A percentile compares a stretch with the other conserved stretches of the same genome.
phyloP scores from a whole-genome alignment of 1,140 invertebrate genomes.

The Drosophila orena region DNA sequence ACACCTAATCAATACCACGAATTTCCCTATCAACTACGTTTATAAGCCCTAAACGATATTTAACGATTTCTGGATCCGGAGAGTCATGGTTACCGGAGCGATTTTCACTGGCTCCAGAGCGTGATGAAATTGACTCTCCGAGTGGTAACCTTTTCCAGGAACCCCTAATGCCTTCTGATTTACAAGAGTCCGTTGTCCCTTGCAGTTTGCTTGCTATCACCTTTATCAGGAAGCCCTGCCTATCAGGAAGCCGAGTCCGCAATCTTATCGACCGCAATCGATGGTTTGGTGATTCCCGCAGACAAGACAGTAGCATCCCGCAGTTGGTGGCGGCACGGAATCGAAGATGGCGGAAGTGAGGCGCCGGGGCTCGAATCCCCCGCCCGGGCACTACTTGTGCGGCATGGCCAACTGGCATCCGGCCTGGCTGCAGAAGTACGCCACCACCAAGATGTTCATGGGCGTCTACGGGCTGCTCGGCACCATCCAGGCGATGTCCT shows the following conservation, averaged over 20 bases:
- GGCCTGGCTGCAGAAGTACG: slow-evolving; percentile 87
- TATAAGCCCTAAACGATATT: slow-evolving; percentile 48
- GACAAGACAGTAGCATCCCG: slow-evolving; percentile 35
- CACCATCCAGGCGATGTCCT: slow-evolving; percentile 90
- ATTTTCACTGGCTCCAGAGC: slow-evolving; percentile 1
- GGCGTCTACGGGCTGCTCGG: slow-evolving; percentile 88
- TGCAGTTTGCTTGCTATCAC: slow-evolving; percentile 4
- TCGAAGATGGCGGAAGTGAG: slow-evolving; percentile 52
- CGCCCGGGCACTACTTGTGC: slow-evolving; percentile 84
- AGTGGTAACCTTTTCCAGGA: background rate
- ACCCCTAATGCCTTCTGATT: slow-evolving; percentile 4
- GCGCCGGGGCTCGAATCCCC: slow-evolving; percentile 45
- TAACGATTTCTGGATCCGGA: slow-evolving; percentile 12
- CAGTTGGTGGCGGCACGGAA: background rate
- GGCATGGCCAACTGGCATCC: slow-evolving; percentile 88
- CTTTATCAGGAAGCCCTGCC: too few relatives aligned
- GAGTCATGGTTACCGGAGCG: slow-evolving; percentile 54
- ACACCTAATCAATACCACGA: slow-evolving; percentile 51
- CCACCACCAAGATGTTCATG: slow-evolving; percentile 88
- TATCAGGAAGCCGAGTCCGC: background rate
- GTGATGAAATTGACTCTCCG: slow-evolving; percentile 18
- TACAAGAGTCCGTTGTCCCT: background rate
- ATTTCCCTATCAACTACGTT: slow-evolving; percentile 52
- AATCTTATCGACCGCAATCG: slow-evolving; percentile 42
- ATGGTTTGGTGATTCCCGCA: slow-evolving; percentile 12